Percentiles rank a stretch among this genome's conserved stretches.
phyloP scores from a whole-genome alignment of 2,888 invertebrate genomes.

The Dastarcus helophoroides region DNA sequence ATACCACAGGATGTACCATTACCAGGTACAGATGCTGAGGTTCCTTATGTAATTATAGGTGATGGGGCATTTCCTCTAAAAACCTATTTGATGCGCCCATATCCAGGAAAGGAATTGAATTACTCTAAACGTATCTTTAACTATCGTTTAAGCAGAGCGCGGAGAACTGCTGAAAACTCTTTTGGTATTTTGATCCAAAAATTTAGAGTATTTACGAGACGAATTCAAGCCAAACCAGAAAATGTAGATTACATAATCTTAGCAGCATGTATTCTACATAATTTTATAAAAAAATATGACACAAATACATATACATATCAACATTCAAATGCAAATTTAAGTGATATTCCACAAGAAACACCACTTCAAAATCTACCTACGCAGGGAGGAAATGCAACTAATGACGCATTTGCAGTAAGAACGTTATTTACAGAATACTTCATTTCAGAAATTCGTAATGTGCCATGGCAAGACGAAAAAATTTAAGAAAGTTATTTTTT shows the following conservation, averaged over 20 bases:
- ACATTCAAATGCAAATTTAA: no score
- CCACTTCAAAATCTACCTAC: constrained; percentile 2
- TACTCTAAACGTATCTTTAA: constrained; percentile 22
- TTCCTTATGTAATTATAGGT: constrained; percentile 20
- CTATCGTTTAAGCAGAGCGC: constrained; percentile 25
- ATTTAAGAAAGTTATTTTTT: not conserved
- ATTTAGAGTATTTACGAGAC: constrained; percentile 19
- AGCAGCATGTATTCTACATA: constrained; percentile 3
- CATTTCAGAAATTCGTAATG: not conserved
- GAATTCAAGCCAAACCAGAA: constrained; percentile 4
- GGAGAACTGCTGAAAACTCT: constrained; percentile 23
- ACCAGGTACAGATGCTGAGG: constrained; percentile 8
- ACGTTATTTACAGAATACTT: not conserved
- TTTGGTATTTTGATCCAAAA: constrained; percentile 20
- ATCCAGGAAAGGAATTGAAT: constrained; percentile 21
- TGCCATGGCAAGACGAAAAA: not conserved
- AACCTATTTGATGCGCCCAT: constrained; percentile 17
- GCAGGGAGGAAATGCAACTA: constrained; percentile 2
- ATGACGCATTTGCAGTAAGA: not conserved
- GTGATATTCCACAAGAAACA: no score
- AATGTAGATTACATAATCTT: constrained; percentile 2
- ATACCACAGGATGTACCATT: constrained; percentile 3
- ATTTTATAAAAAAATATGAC: constrained; percentile 4
- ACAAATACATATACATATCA: not conserved
- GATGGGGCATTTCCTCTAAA: constrained; percentile 20